Evolutionary conservation across 1,140 invertebrate genomes (phyloP).

Genomic region (Ridgeia piscesae): DNA sequence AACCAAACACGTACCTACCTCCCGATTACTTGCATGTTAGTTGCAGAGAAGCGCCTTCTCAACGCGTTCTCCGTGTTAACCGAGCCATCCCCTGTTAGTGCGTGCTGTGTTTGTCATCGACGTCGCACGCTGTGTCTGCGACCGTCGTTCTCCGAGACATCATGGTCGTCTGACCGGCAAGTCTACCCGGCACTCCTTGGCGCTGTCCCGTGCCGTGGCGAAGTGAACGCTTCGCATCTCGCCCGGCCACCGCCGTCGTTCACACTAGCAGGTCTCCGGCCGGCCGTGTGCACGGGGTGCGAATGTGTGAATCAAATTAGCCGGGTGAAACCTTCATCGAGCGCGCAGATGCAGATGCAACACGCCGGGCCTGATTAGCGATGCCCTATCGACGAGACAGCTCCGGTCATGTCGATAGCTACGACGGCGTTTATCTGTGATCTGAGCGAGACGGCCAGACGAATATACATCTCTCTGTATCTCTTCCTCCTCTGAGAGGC

Average conservation of each 20-base stretch:
- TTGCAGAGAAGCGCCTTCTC: neutral
- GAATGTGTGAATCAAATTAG: slow-evolving; percentile 6
- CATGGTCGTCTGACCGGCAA: neutral
- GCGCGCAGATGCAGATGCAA: neutral
- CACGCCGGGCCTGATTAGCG: neutral
- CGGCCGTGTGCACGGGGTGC: neutral
- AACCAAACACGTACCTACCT: neutral
- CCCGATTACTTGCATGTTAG: neutral
- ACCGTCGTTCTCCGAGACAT: neutral
- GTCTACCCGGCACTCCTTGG: neutral
- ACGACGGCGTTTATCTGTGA: neutral
- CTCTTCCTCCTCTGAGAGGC: neutral
- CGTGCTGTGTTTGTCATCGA: neutral
- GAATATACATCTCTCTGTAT: too few relatives aligned
- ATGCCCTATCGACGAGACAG: neutral
- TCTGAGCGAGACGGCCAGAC: neutral
- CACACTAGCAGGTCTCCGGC: neutral
- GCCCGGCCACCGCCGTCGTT: neutral
- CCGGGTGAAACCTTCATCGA: neutral
- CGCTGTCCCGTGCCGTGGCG: neutral
- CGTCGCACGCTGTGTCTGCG: neutral
- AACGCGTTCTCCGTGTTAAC: neutral
- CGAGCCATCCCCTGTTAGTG: neutral
- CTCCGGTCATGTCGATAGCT: neutral
- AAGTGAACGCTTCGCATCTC: neutral